Percentiles rank a stretch among this genome's conserved stretches.
These are phyloP conservation scores for Chironomus tentans DNA, from an alignment of 2,888 invertebrate species.

Conservation along the genomic window DNA sequence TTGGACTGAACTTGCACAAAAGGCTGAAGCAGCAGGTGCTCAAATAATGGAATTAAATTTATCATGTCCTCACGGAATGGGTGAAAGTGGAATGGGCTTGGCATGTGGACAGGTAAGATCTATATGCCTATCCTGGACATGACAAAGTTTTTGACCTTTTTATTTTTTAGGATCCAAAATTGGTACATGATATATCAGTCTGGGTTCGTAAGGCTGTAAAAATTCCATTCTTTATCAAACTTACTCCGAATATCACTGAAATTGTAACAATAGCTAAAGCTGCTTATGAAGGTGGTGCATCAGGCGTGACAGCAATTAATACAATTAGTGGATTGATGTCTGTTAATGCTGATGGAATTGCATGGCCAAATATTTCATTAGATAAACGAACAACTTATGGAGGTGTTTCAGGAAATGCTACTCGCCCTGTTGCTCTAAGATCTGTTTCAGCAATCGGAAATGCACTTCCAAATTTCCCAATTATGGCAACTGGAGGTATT, in stretches of 20 bases:
- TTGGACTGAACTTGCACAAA: slow-evolving; percentile 73
- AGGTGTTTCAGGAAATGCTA: slow-evolving; percentile 89
- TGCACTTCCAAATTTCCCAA: slow-evolving; percentile 77
- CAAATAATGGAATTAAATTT: slow-evolving; percentile 94
- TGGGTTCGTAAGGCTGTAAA: slow-evolving; percentile 83
- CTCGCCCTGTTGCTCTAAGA: slow-evolving; percentile 83
- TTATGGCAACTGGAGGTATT: slow-evolving; percentile 93
- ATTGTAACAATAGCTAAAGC: slow-evolving; percentile 82
- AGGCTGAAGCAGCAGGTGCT: slow-evolving; percentile 73
- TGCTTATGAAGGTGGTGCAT: slow-evolving; percentile 81
- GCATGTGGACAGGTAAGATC: slow-evolving; percentile 74
- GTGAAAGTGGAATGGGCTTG: slow-evolving; percentile 95
- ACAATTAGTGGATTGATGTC: slow-evolving; percentile 94
- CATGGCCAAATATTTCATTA: slow-evolving; percentile 85
- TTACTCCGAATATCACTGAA: slow-evolving; percentile 96
- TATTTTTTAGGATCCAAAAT: slow-evolving; percentile 54
- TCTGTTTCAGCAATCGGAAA: slow-evolving; percentile 85
- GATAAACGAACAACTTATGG: slow-evolving; percentile 85
- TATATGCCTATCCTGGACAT: no score
- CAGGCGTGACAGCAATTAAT: slow-evolving; percentile 95
- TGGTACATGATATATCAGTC: slow-evolving; percentile 78
- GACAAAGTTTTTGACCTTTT: no score
- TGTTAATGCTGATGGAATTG: slow-evolving; percentile 64
- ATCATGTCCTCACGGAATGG: slow-evolving; percentile 99
- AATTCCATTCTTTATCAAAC: slow-evolving; percentile 94